Base-by-base conservation (phyloP, 2,888 invertebrate genomes). In the Orthosia cruda region DNA sequence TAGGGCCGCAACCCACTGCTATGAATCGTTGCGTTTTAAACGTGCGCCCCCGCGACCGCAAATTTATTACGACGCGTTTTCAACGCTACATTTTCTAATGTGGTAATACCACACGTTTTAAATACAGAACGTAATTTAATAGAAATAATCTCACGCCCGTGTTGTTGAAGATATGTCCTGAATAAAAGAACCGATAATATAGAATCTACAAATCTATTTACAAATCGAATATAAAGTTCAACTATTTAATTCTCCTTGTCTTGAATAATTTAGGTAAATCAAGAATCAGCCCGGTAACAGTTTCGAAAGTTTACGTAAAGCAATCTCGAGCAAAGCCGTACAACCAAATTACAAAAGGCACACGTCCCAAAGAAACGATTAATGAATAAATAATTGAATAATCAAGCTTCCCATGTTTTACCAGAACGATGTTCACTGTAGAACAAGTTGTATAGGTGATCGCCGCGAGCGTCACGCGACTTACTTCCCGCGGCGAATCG, bases 391-490 rank as follows among this genome's bases (percentile, higher is more conserved):
- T 58, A 62, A 70, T 52, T 23, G 32, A 57, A 68, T 54, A 65
- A 77, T 66, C 54, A 72, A 81, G 65, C 66, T 66, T 47, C 72
- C 40, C 58, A 52, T 77, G 70, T 67, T 77, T 67, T 23, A 32
- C 18, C 45, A 26, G 52, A 81, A 71, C 52, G 74, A 57, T 84
- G 81, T 83, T 63, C 59, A 62, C 50, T 79, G 70, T 73, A 59
- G n/a, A 23, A 67, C 75, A 79, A 70, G 47, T 71, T 64, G 61
- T 61, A 52, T 15, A 45, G 32, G 61, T 69, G 45, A 68, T 59
- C 23, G 64, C 77, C 67, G 58, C 47, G 15, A 61, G 71, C 63
- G 32, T 45, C 23, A n/a, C 20, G 55, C 57, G 65, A 63, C 71
- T 58, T 63, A 69, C 64, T 72, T 71, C 62, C 59, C 49, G 57